Evolutionary conservation across 2,888 invertebrate genomes (phyloP).

Genomic region (Carpatolechia fugitivella): DNA sequence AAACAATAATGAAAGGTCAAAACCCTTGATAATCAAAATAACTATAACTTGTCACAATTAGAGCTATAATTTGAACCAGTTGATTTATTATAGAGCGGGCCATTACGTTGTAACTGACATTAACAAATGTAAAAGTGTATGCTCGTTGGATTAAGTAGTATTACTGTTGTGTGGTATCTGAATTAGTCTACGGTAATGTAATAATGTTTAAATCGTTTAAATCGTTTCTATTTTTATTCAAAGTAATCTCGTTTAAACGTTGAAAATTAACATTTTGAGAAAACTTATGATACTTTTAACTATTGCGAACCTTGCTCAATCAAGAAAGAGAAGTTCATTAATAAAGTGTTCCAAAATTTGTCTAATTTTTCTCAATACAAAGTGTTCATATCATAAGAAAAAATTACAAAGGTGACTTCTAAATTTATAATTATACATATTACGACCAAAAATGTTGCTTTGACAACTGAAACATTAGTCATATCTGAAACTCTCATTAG

Average conservation of each 20-base stretch:
- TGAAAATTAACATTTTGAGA: too few species aligned
- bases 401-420: too few species aligned
- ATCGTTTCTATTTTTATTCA: conserved; percentile 41
- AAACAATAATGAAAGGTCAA: conserved; percentile 62
- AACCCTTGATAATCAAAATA: conserved; percentile 14
- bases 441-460: not conserved
- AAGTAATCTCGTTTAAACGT: conserved; percentile 49
- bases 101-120: conserved; percentile 42
- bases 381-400: too few species aligned
- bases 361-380: too few species aligned
- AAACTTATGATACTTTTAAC: too few species aligned
- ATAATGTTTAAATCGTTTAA: conserved; percentile 26
- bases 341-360: not conserved
- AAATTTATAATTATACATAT: not conserved
- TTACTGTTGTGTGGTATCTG: conserved; percentile 37
- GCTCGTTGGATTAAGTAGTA: conserved; percentile 30
- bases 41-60: conserved; percentile 39
- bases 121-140: conserved; percentile 43
- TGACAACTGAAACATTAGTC: conserved; percentile 52
- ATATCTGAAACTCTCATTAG: conserved; percentile 68
- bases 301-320: too few species aligned
- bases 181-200: conserved; percentile 47
- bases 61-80: conserved; percentile 41
- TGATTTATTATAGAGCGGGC: conserved; percentile 41
- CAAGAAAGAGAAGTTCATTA: too few species aligned